A percentile compares a stretch with the other conserved stretches of the same genome.
Conservation (phyloP, 2,113 vertebrate genomes). For the Phalacrocorax brasilianus region DNA sequence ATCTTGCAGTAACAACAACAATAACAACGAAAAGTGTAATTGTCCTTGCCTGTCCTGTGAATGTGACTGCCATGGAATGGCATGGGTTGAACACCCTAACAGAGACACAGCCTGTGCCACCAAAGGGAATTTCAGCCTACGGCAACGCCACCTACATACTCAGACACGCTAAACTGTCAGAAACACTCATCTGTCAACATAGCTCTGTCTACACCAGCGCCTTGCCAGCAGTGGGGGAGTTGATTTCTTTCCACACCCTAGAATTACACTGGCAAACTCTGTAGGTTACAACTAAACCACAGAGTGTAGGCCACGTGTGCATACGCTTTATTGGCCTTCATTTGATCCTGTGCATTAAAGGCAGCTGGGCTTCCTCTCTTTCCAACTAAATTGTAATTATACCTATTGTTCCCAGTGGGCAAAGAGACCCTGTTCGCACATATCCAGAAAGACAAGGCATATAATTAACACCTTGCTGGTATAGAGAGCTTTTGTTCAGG, state of each 20-base stretch:
- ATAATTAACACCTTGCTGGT: slow-evolving; percentile 40
- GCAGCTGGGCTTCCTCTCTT: slow-evolving; percentile 49
- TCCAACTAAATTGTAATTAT: slow-evolving; percentile 45
- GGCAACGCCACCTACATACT: not conserved
- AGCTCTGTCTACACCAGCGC: slow-evolving; percentile 48
- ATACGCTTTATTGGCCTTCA: slow-evolving; percentile 56
- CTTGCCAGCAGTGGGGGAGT: slow-evolving; percentile 55
- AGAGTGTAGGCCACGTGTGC: slow-evolving; percentile 18
- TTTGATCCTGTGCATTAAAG: slow-evolving; percentile 66
- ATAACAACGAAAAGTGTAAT: not conserved
- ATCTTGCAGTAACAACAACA: not conserved
- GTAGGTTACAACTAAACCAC: slow-evolving; percentile 34
- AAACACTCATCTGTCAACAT: slow-evolving; percentile 53
- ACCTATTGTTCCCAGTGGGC: slow-evolving; percentile 52
- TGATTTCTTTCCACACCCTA: slow-evolving; percentile 61
- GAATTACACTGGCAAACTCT: slow-evolving; percentile 58
- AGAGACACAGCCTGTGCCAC: not conserved
- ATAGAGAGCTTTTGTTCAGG: slow-evolving; percentile 54
- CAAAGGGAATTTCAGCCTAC: slow-evolving; percentile 29
- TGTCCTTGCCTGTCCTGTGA: not conserved
- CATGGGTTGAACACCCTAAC: not conserved
- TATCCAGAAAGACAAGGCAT: slow-evolving; percentile 20
- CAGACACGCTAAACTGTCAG: slow-evolving; percentile 51
- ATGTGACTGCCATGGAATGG: not conserved
- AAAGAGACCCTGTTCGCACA: slow-evolving; percentile 12